Evolutionary conservation across 2,888 invertebrate species (phyloP), one percentile per base, ranked within the genome.

Genomic region (Carpatolechia fugitivella): DNA sequence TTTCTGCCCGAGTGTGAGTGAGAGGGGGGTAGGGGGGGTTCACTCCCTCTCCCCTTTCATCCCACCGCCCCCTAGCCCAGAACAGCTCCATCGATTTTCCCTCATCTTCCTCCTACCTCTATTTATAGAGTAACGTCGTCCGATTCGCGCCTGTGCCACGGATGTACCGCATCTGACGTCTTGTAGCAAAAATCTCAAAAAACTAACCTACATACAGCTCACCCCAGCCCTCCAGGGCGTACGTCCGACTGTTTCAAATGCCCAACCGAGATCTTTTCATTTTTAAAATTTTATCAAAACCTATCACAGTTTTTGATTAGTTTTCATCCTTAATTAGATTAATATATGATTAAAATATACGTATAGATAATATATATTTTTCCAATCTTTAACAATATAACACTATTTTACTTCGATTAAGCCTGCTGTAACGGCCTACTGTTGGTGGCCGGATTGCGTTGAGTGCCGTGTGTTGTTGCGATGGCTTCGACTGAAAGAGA

Each of bases 241-340:
- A 46, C 65, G 59, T 59, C 56, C 62, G 62, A 62, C 65, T 63
- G 61, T 62, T 60, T 59, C 56, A 60, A 18, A 18, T 62, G 61
- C 64, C 69, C 69, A 65, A 68, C 54, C 56, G 46, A 64, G 69
- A 64, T 75, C 68, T 71, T 71, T 70, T 66, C 70, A 76, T 80
- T 78, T 84, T 87, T 87, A 88, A 89, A 89, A 85, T 85, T 88
- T 85, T 90, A 89, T 89, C 89, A 90, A 90, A 90, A 90, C 90
- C 88, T 90, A 90, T 90, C 90, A 90, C 90, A 89, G 90, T 90
- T 89, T 88, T 85, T 87, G 90, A 90, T 87, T 90, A 90, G 86
- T 90, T 86, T 87, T 85, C 87, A 83, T 83, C 76, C 88, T 90
- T 88, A 90, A 86, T 85, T 87, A 80, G 71, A 75, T 87, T 88